phyloP scores from a whole-genome alignment of 1,140 invertebrate genomes.

The Drosophila pectinifera region DNA sequence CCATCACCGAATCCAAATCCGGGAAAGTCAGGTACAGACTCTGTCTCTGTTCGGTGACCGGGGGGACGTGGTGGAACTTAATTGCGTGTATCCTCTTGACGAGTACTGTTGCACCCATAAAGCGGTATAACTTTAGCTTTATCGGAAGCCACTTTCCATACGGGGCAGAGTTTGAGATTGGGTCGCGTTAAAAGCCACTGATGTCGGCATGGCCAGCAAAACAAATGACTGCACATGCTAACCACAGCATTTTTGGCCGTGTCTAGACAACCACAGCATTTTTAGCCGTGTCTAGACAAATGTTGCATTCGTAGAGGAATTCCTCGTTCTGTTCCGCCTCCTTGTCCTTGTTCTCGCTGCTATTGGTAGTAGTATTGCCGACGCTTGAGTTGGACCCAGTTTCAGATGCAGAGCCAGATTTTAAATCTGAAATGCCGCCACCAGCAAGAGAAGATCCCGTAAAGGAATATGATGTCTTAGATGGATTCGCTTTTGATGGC shows the following conservation, averaged over 20 bases:
- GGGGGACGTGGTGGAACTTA: conserved; percentile 95
- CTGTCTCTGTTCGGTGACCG: conserved; percentile 94
- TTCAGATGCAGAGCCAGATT: conserved; percentile 20
- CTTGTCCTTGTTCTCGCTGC: conserved; percentile 85
- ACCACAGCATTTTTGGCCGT: no score
- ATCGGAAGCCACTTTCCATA: conserved; percentile 99
- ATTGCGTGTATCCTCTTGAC: conserved; percentile 93
- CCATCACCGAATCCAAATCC: conserved; percentile 96
- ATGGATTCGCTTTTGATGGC: conserved; percentile 15
- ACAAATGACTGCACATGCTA: conserved; percentile 99
- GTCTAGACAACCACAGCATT: no score
- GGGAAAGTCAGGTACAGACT: conserved; percentile 89
- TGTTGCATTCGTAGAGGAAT: conserved; percentile 95
- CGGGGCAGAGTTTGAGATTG: conserved; percentile 97
- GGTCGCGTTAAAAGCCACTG: conserved; percentile 99
- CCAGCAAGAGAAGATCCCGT: conserved; percentile 64
- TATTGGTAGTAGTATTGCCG: not conserved
- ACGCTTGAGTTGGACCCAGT: conserved; percentile 6
- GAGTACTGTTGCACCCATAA: conserved; percentile 96
- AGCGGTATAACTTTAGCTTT: conserved; percentile 99
- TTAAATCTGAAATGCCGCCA: conserved; percentile 57
- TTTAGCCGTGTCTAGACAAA: conserved; percentile 98
- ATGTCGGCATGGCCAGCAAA: conserved; percentile 99
- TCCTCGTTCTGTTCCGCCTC: conserved; percentile 89
- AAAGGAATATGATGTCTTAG: conserved; percentile 74